These are phyloP conservation scores for Gavialis gangeticus DNA, from an alignment of 2,113 vertebrate species.

Conservation along the genomic window DNA sequence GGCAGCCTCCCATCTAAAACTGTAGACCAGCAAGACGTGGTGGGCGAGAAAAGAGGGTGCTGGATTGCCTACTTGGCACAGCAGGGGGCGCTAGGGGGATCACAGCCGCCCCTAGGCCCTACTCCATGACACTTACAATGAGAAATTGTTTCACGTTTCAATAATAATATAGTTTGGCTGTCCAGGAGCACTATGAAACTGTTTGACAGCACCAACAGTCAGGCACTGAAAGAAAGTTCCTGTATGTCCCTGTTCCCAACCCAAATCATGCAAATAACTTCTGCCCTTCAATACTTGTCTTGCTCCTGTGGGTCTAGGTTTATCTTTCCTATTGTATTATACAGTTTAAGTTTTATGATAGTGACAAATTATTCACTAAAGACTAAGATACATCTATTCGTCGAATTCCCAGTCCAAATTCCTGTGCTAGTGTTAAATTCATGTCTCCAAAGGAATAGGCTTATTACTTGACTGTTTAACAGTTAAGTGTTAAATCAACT, in stretches of 20 bases:
- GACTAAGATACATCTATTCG: not conserved
- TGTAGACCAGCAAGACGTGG: too few relatives aligned
- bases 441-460: conserved; percentile 28
- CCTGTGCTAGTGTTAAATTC: conserved; percentile 1
- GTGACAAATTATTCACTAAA: not conserved
- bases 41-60: too few relatives aligned
- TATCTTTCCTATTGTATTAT: fast-evolving
- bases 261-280: not conserved
- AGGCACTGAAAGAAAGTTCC: not conserved
- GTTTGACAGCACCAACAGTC: not conserved
- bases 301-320: not conserved
- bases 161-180: not conserved
- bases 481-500: conserved; percentile 28
- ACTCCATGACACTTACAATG: too few relatives aligned
- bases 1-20: too few relatives aligned
- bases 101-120: too few relatives aligned
- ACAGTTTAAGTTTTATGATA: not conserved
- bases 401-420: conserved; percentile 19
- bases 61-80: too few relatives aligned
- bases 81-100: too few relatives aligned
- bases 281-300: not conserved
- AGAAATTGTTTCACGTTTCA: too few relatives aligned
- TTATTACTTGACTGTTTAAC: not conserved
- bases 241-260: not conserved
- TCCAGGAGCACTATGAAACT: not conserved